phyloP scores from a whole-genome alignment of 2,888 invertebrate species.

The Mamestra brassicae region DNA sequence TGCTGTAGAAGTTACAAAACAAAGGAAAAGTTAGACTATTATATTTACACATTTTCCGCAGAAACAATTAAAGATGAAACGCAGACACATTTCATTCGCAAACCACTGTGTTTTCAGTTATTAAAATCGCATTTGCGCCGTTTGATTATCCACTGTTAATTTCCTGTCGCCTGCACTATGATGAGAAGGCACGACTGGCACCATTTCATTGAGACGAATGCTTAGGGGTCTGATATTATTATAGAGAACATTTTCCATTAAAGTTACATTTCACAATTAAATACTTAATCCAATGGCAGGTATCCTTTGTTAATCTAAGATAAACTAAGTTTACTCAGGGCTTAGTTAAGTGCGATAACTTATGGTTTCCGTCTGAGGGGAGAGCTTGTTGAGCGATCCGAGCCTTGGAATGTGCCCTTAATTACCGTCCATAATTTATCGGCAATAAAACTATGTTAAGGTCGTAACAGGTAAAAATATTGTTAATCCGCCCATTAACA shows the following conservation, averaged over 20 bases:
- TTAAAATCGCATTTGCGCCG: slow-evolving; percentile 20
- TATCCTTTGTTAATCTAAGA: slow-evolving; percentile 29
- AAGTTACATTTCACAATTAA: slow-evolving; percentile 11
- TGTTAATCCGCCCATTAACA: slow-evolving; percentile 60
- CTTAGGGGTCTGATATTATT: not conserved
- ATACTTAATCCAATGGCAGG: slow-evolving; percentile 12
- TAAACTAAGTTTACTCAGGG: slow-evolving; percentile 30
- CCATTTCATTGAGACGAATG: slow-evolving; percentile 7
- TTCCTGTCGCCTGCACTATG: slow-evolving; percentile 1
- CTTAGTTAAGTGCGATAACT: slow-evolving; percentile 46
- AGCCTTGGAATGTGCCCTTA: slow-evolving; percentile 47
- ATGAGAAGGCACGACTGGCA: slow-evolving; percentile 1
- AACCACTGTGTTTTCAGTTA: slow-evolving; percentile 16
- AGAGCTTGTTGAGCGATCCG: slow-evolving; percentile 43
- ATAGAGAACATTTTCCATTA: not conserved
- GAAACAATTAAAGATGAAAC: not conserved
- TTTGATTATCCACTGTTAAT: slow-evolving; percentile 12
- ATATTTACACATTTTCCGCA: not conserved
- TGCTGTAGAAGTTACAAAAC: not conserved
- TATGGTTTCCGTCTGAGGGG: slow-evolving; percentile 49
- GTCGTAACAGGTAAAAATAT: slow-evolving; percentile 54
- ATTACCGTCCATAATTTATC: slow-evolving; percentile 56
- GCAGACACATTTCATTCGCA: not conserved
- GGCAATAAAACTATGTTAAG: slow-evolving; percentile 65
- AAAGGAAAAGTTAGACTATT: not conserved